Conservation (phyloP, 2,113 vertebrate species). For the Setophaga kirtlandii region DNA sequence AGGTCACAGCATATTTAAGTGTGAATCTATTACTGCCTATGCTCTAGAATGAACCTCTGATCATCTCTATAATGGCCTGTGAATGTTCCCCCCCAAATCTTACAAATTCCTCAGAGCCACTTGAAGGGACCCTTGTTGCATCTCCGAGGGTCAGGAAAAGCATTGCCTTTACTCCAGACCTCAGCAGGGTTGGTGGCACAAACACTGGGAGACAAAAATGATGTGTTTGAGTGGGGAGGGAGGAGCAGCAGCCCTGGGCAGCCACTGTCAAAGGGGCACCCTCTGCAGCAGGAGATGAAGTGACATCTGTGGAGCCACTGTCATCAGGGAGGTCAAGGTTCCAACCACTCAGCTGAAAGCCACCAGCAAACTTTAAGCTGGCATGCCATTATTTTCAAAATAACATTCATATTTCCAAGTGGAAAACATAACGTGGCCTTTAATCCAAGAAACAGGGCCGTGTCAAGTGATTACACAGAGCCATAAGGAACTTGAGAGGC, state of each 20-base stretch:
- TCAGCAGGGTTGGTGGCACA: neutral
- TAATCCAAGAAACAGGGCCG: neutral
- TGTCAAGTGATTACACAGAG: neutral
- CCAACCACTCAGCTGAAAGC: neutral
- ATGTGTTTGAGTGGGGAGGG: rapidly evolving
- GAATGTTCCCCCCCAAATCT: neutral
- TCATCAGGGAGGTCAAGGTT: neutral
- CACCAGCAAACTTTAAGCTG: neutral
- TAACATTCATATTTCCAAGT: neutral
- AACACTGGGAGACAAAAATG: neutral
- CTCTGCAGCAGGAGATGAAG: neutral
- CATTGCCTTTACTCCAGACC: neutral
- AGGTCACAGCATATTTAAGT: neutral
- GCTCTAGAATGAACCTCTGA: neutral
- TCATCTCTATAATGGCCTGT: neutral
- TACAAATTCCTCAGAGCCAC: neutral
- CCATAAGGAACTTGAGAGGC: neutral
- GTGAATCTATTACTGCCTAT: neutral
- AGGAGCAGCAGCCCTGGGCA: neutral
- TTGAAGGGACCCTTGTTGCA: neutral
- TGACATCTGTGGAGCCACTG: neutral
- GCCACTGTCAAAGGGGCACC: too few relatives aligned
- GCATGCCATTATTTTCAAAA: neutral
- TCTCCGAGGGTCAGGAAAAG: neutral
- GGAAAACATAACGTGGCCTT: neutral